These are phyloP conservation scores for Helarctos malayanus DNA, from an alignment of 2,797 vertebrate species.

Conservation along the genomic window DNA sequence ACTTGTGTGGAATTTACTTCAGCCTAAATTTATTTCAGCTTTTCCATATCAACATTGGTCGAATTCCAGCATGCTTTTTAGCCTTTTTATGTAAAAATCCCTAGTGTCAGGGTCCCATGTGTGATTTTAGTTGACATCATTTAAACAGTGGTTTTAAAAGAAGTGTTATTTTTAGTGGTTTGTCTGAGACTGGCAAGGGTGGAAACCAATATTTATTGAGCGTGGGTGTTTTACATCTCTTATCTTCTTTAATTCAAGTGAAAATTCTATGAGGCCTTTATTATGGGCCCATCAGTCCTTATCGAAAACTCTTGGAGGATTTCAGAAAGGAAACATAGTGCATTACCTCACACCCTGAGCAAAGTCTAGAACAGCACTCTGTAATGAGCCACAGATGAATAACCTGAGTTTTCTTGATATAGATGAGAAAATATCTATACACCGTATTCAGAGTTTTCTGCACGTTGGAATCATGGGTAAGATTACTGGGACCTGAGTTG, in stretches of 20 bases:
- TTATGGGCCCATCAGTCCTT: neutral
- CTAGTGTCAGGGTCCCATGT: neutral
- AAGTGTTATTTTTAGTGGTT: neutral
- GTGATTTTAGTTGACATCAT: neutral
- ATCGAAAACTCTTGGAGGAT: conserved; percentile 1
- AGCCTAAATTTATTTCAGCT: neutral
- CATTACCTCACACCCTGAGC: neutral
- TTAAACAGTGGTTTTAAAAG: neutral
- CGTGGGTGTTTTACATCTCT: neutral
- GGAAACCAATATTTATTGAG: neutral
- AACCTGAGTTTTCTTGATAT: neutral
- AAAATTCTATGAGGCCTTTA: conserved; percentile 7
- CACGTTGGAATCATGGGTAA: conserved; percentile 24
- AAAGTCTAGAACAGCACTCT: neutral
- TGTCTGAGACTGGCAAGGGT: neutral
- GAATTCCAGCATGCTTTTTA: neutral
- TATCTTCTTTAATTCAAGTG: conserved; percentile 47
- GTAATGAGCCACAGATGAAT: neutral
- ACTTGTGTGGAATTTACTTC: neutral
- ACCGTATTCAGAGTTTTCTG: conserved; percentile 7
- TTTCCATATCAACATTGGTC: neutral
- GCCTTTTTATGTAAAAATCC: neutral
- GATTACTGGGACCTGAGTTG: neutral
- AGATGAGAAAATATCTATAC: neutral
- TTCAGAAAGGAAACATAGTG: neutral